Evolutionary conservation across 2,113 vertebrate genomes (phyloP).

Genomic region (Morone chrysops): DNA sequence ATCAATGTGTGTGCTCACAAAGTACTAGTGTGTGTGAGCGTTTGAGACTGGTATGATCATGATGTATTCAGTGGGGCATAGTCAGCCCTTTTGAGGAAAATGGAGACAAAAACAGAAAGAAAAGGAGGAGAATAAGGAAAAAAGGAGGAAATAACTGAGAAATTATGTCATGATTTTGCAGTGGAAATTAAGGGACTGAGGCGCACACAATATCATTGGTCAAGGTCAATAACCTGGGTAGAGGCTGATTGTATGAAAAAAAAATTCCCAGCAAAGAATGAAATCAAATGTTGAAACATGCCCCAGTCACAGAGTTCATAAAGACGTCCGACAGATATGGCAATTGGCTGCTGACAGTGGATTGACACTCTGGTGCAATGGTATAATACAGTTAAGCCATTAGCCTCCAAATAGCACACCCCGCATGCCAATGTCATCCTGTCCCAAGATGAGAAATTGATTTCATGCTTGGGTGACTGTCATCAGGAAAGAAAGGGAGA

Average conservation of each 20-base stretch:
- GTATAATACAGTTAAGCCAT: slow-evolving; percentile 63
- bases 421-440: slow-evolving; percentile 69
- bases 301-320: slow-evolving; percentile 35
- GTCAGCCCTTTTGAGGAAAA: slow-evolving; percentile 57
- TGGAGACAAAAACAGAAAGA: slow-evolving; percentile 3
- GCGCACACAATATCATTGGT: slow-evolving; percentile 14
- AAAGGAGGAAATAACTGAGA: slow-evolving; percentile 7
- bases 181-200: slow-evolving; percentile 20
- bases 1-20: slow-evolving; percentile 19
- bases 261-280: slow-evolving; percentile 4
- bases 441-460: slow-evolving; percentile 72
- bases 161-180: slow-evolving; percentile 34
- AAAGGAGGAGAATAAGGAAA: slow-evolving; percentile 5
- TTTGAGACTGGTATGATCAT: slow-evolving; percentile 7
- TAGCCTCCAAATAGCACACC: slow-evolving; percentile 58
- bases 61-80: slow-evolving; percentile 31
- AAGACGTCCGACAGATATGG: slow-evolving; percentile 48
- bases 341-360: slow-evolving; percentile 44
- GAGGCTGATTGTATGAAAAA: slow-evolving; percentile 2
- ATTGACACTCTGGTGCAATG: slow-evolving; percentile 39
- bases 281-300: slow-evolving; percentile 46
- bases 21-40: slow-evolving; percentile 7
- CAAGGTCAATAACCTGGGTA: slow-evolving; percentile 53
- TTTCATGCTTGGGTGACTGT: slow-evolving; percentile 69
- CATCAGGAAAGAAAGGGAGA: slow-evolving; percentile 43